Conservation (phyloP, 2,888 invertebrate genomes). For the Agapostemon virescens region DNA sequence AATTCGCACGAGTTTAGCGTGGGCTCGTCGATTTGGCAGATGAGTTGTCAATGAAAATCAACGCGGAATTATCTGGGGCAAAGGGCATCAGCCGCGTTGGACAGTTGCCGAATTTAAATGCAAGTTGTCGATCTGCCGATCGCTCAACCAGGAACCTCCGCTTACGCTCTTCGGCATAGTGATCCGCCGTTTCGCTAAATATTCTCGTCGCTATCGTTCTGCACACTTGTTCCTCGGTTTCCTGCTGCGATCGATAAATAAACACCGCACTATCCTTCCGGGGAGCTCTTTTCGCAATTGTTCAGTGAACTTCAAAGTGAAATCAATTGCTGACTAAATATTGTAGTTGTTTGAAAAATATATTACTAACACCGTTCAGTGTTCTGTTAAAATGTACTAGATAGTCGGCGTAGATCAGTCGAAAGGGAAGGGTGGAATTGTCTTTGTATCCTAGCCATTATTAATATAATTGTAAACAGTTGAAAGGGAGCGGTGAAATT, state of each 20-base stretch:
- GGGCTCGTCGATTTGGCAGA: conserved; percentile 69
- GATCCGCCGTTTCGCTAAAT: conserved; percentile 50
- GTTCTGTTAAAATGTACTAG: conserved; percentile 12
- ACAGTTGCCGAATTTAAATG: conserved; percentile 74
- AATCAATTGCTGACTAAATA: conserved; percentile 9
- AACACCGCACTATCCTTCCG: neutral
- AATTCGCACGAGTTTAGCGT: conserved; percentile 41
- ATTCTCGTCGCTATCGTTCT: conserved; percentile 26
- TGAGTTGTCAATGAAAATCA: conserved; percentile 78
- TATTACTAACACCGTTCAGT: neutral
- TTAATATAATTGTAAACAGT: no score
- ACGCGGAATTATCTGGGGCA: conserved; percentile 75
- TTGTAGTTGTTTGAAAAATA: neutral
- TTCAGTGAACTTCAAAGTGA: conserved; percentile 26
- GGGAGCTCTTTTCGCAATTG: neutral
- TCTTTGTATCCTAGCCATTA: neutral
- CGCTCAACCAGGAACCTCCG: conserved; percentile 54
- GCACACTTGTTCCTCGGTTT: conserved; percentile 12
- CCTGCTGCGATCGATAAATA: conserved; percentile 1
- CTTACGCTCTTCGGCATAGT: conserved; percentile 20
- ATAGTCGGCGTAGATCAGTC: conserved; percentile 11
- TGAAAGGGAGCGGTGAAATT: neutral
- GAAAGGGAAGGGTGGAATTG: neutral
- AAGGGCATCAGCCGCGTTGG: conserved; percentile 77
- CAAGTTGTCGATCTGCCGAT: conserved; percentile 63